A percentile compares a stretch with the other conserved stretches of the same genome.
Evolutionary conservation across 2,113 vertebrate species (phyloP).

Genomic region (Peromyscus leucopus): DNA sequence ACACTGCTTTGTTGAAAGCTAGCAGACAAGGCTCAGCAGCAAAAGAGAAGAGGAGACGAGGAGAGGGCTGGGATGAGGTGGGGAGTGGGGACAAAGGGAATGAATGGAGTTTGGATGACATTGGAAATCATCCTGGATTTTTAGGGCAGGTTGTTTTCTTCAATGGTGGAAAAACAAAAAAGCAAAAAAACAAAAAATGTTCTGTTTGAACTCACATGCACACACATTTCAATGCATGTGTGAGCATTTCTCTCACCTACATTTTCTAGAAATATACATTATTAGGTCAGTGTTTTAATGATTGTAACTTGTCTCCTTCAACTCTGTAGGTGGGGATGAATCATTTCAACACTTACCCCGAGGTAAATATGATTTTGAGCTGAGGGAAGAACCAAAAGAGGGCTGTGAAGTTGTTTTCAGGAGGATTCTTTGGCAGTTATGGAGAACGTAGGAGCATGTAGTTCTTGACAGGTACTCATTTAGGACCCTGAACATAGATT

Average conservation of each 20-base stretch:
- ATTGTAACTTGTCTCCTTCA: neutral
- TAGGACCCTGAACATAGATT: fast-evolving
- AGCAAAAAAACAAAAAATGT: no score
- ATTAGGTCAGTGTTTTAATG: neutral
- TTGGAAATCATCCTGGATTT: conserved; percentile 37
- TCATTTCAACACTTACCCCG: neutral
- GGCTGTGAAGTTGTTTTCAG: neutral
- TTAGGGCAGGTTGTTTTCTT: neutral
- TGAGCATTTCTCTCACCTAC: neutral
- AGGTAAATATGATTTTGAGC: neutral
- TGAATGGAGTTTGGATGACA: conserved; percentile 44
- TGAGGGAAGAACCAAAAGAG: neutral
- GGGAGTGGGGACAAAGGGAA: neutral
- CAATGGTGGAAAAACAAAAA: conserved; percentile 3
- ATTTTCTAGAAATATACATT: neutral
- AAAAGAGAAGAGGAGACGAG: neutral
- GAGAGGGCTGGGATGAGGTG: neutral
- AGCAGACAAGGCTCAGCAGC: neutral
- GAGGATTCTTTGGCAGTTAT: neutral
- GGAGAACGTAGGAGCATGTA: fast-evolving
- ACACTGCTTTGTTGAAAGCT: conserved; percentile 42
- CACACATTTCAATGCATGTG: no score
- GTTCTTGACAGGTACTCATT: neutral
- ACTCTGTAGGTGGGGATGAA: neutral
- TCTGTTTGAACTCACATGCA: fast-evolving